Base-by-base conservation (phyloP, 2,888 invertebrate species). In the Altica lythri region DNA sequence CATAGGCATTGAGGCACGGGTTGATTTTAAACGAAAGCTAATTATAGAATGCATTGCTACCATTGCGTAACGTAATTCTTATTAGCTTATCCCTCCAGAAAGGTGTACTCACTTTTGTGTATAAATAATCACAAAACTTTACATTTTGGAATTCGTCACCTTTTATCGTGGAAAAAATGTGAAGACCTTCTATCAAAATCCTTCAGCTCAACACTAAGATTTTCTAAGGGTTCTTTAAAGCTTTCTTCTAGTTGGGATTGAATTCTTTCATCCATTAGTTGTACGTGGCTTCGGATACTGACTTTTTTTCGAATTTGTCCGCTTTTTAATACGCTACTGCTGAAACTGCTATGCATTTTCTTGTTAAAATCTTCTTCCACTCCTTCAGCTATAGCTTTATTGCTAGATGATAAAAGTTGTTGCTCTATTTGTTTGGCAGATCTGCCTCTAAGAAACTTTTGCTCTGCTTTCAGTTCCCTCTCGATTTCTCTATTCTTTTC, bases 181-280 rank as follows among this genome's bases (percentile, higher is more conserved):
- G 82, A 80, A 59, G 81, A 82, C 63, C 84, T 79, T 67, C 81
- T 77, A 65, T 86, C 83, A 68, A 86, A 86, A 66, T 81, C 80
- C 62, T 80, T 83, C 55, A 88, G 75, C 25, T 88, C 86, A 54
- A 78, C 75, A 66, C 82, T 85, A 34, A 88, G 75, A 50, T 79
- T 79, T 59, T 79, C 78, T 56, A 87, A 72, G n/a, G 83, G 85
- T 60, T 81, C 77, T 35, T 80, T 68, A 59, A 86, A 80, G 47
- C 80, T 81, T 10, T 82, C 80, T 57, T 85, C 83, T 25, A 83
- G 71, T 64, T 80, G 61, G 40, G 73, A 69, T 53, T 70, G 74
- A 50, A 75, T 64, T 44, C 78, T 70, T 42, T 75, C 72, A 29
- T 78, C 74, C 76, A 80, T 78, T 55, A 80, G 55, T 45, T 73